Conservation (phyloP, 1,140 invertebrate species). For the Anagrus nilaparvatae region DNA sequence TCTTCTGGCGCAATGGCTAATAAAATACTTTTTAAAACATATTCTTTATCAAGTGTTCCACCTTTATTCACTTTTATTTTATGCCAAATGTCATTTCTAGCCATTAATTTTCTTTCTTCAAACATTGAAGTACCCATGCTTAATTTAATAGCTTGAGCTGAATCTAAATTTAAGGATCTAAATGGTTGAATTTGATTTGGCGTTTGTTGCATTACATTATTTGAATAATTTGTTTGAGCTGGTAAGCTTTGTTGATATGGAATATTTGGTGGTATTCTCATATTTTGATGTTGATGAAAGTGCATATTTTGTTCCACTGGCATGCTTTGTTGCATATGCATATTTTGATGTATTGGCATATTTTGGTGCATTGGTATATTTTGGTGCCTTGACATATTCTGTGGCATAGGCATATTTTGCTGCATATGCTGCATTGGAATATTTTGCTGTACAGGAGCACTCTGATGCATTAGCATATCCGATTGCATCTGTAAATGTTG, state of each 20-base stretch:
- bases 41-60: constrained; percentile 32
- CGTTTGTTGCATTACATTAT: constrained; percentile 4
- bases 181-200: constrained; percentile 10
- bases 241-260: neutral
- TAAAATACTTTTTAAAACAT: constrained; percentile 40
- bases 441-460: too few relatives aligned
- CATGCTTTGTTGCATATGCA: neutral
- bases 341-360: neutral
- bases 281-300: neutral
- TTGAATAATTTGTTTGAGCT: too few relatives aligned
- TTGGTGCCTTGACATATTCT: too few relatives aligned
- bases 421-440: too few relatives aligned
- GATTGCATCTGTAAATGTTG: too few relatives aligned
- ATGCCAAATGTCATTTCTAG: constrained; percentile 34
- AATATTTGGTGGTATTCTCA: constrained; percentile 3
- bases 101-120: constrained; percentile 31
- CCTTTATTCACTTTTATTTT: constrained; percentile 30
- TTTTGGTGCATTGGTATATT: too few relatives aligned
- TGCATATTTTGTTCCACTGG: too few relatives aligned
- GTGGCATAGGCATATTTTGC: too few relatives aligned
- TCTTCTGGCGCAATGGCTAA: constrained; percentile 40
- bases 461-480: too few relatives aligned
- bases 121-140: constrained; percentile 26
- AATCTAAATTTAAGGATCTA: constrained; percentile 23
- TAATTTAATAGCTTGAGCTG: constrained; percentile 24